Base-by-base conservation (phyloP, 92 coral and sea anemone genomes). In the Chrysogorgia sp. region DNA sequence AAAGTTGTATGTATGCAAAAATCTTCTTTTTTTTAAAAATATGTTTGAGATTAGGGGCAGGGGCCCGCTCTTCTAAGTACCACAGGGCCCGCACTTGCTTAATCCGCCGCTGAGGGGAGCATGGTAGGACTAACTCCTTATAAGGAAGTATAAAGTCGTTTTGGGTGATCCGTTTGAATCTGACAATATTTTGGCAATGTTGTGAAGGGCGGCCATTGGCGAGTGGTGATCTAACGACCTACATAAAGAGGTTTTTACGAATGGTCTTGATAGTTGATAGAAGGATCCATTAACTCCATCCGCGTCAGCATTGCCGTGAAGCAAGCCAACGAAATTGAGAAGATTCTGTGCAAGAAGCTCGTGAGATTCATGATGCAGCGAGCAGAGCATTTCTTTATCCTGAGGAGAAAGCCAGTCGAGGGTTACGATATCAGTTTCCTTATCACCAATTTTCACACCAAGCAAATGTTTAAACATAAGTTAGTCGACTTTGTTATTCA, bases 341-440 rank as follows among this genome's bases (percentile, higher is more conserved):
- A 94, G 91, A 94, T 94, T 78, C 81, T 94, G 15, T 96, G 99
- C 89, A 96, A 94, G 92, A 94, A 94, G 75, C 91, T 94, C 77
- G 91, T 94, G 98, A 90, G 98, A 47, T 94, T 94, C 83, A 94
- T 94, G 98, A 94, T 94, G 98, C 92, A 91, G 93, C 90, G 98
- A 70, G 99, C 99, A 10, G 99, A 96, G 86, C 90, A 89, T 63
- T 96, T 96, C 90, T 90, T 91, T 79, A 90, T 96, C 29, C 86
- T 96, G 48, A 87, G 99, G 70, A 89, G 99, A 67, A 96, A 96
- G 67, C 97, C 99, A 21, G 96, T 96, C n/a, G 92, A 91, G 50
- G 99, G 99, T 21, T 96, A 91, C 88, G 99, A 96, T 83, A 96
- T 96, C 82, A 96, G 99, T 79, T 96, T 96, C 87, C 92, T 96